Evolutionary conservation across 2,888 invertebrate genomes (phyloP), one percentile per base, ranked within the genome.

Genomic region (Eilema caniola): DNA sequence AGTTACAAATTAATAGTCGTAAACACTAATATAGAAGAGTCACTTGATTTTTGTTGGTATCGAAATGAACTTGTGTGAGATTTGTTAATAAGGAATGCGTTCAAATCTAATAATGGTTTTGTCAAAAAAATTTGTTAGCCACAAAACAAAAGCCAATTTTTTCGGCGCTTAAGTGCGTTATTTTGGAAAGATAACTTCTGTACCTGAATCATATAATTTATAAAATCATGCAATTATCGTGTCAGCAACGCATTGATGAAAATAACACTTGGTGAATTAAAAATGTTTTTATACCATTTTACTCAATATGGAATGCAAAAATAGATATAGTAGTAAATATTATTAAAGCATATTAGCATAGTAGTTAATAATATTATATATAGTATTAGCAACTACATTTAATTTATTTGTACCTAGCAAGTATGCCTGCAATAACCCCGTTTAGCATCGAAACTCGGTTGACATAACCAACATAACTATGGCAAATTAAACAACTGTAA

Each of bases 381-480:
- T 4, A 5, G 65, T 69, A 69, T 47, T 20, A 62, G 31, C 28
- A 63, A 41, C 62, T 14, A 59, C 28, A 37, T 66, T 67, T 16
- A 25, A n/a, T 73, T 72, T 67, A 79, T 75, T 74, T 80, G 77
- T 79, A 79, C 74, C 76, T 76, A 79, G 82, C 82, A 75, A 83
- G 74, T n/a, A n/a, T 75, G 71, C 74, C 75, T 75, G 78, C 81
- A 81, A 85, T 86, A 80, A 72, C 69, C 70, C 62, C 71, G 64
- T 87, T 86, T 75, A 86, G 81, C 84, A 85, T 88, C 83, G 85
- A 82, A 86, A 89, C 85, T 83, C 81, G 73, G 74, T 81, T 86
- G 86, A 88, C 85, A 86, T 89, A 86, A 86, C 86, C 82, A 86
- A 88, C 85, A 86, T 89, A 86, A 86, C 86, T 82, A 86, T 81